phyloP scores from a whole-genome alignment of 2,888 invertebrate genomes.

The Rhamphomyia laevipes region DNA sequence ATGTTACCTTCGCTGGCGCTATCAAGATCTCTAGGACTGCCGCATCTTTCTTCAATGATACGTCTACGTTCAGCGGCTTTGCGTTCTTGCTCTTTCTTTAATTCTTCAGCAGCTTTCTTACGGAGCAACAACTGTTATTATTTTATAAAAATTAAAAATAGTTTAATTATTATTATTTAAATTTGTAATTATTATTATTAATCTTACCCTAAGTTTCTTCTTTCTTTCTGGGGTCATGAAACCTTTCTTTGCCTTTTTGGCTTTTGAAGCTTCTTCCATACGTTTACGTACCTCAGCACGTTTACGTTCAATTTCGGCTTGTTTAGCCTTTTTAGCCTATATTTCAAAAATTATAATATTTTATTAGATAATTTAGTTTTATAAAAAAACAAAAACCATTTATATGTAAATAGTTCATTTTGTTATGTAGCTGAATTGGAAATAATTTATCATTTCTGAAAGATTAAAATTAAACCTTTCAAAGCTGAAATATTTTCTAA shows the following conservation, averaged over 20 bases:
- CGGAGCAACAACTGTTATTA: conserved; percentile 84
- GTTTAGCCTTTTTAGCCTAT: conserved; percentile 95
- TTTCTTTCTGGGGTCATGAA: conserved; percentile 99
- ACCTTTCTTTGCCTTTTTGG: conserved; percentile 99
- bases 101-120: conserved; percentile 99
- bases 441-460: no score
- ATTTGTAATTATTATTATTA: background rate
- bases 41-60: conserved; percentile 92
- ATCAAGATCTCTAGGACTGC: conserved; percentile 80
- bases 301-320: conserved; percentile 95
- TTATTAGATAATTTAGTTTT: background rate
- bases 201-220: conserved; percentile 96
- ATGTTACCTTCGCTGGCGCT: conserved; percentile 85
- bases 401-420: no score
- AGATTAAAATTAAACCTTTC: no score
- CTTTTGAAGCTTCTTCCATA: conserved; percentile 96
- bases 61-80: conserved; percentile 97
- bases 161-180: background rate
- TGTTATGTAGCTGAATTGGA: no score
- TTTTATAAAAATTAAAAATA: background rate
- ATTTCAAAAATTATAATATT: conserved; percentile 2
- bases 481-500: no score
- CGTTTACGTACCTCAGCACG: conserved; percentile 98
- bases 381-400: no score
- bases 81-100: conserved; percentile 98